phyloP scores from a whole-genome alignment of 1,140 invertebrate species.

The Penaeus chinensis region DNA sequence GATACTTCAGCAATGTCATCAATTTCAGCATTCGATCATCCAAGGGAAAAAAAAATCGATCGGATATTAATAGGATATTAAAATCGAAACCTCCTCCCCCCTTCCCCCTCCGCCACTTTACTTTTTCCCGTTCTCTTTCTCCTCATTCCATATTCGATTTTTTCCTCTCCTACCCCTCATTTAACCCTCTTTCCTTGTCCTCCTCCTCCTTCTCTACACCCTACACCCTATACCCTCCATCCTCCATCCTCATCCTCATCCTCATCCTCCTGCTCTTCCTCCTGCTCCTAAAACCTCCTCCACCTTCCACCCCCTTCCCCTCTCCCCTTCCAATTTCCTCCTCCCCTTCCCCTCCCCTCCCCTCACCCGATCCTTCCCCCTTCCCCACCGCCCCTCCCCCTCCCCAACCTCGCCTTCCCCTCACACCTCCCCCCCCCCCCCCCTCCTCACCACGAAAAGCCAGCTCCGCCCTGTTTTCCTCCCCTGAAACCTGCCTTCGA shows the following conservation, averaged over 20 bases:
- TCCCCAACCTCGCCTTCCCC: background rate
- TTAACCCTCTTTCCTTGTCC: background rate
- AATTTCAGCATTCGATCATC: too few relatives aligned
- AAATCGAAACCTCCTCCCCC: background rate
- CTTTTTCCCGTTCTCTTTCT: background rate
- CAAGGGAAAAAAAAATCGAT: background rate
- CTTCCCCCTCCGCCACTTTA: background rate
- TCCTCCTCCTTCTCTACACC: background rate
- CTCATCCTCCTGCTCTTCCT: background rate
- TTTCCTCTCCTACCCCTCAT: background rate
- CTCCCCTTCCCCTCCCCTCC: background rate
- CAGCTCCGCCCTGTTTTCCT: background rate
- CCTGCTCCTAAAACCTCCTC: background rate
- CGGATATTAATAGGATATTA: background rate
- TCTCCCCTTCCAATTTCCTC: too few relatives aligned
- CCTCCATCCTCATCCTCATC: background rate
- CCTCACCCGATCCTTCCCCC: background rate
- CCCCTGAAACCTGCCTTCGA: background rate
- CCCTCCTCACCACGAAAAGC: slow-evolving; percentile 24
- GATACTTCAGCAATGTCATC: too few relatives aligned
- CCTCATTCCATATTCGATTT: background rate
- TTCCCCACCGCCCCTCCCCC: background rate
- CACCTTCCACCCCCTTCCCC: background rate
- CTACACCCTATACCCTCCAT: background rate
- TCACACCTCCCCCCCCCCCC: background rate